Evolutionary conservation across 1,140 invertebrate genomes (phyloP), one percentile per base, ranked within the genome.

Genomic region (Daktulosphaira vitifoliae): DNA sequence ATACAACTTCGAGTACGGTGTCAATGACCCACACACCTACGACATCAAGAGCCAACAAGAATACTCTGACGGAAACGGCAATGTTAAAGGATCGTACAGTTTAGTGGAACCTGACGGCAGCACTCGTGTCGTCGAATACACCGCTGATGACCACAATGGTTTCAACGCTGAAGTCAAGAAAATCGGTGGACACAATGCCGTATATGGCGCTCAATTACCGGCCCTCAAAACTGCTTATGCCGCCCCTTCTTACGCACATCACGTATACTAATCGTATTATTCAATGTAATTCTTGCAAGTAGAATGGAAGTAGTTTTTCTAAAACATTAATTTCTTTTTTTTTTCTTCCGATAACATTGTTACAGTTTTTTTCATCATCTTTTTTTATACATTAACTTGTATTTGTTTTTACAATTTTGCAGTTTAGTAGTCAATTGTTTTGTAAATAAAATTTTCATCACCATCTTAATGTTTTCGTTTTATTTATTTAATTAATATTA

Each of bases 141-240:
- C 70, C 65, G 75, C 81, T 5, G 81, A 84, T 64, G n/a, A n/a
- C n/a, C 72, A 67, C 71, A 73, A 70, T 20, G 71, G 71, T 23
- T 72, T 72, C 70, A 65, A 68, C 51, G 69, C 69, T 16, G 62
- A 67, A 33, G 69, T 70, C 26, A 48, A 64, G 64, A 68, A 66
- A 16, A 52, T 44, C n/a, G 67, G 65, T 25, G 23, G 25, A 48
- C 5, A 11, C 5, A 33, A 33, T 11, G 5, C 29, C 29, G 29
- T 33, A 5, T 33, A 53, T 64, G 66, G 42, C 44, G 62, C n/a
- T 37, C 52, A 20, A 22, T 37, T 37, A n/a, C 71, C 75, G 70
- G 71, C 9, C 65, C 70, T 22, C 67, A 70, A 25, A 48, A 67
- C n/a, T 39, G 20, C 38, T 11, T 44, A 16, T n/a, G 5, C 39